A percentile compares a stretch with the other conserved stretches of the same genome.
Conservation (phyloP, 2,113 vertebrate genomes). For the Ophiodon elongatus region DNA sequence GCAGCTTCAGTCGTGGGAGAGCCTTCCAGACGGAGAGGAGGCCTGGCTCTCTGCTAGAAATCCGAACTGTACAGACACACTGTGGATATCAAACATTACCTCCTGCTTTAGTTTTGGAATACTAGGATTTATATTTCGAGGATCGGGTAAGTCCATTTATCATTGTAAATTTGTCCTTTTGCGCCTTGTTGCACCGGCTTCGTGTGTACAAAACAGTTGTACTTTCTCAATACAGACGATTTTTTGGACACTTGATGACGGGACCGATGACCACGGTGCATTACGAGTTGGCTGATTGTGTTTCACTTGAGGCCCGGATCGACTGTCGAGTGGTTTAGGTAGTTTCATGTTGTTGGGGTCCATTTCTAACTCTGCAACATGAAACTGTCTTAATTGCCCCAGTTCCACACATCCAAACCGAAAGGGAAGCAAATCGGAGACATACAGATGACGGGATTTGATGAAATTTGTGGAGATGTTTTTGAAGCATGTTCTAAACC, state of each 20-base stretch:
- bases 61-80: constrained; percentile 25
- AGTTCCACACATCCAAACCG: constrained; percentile 91
- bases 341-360: constrained; percentile 99
- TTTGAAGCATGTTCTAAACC: constrained; percentile 30
- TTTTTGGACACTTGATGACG: constrained; percentile 55
- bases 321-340: constrained; percentile 99
- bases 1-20: constrained; percentile 92
- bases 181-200: constrained; percentile 41
- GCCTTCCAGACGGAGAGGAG: constrained; percentile 89
- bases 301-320: constrained; percentile 70
- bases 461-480: constrained; percentile 9
- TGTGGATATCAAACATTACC: constrained; percentile 60
- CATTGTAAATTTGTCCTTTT: constrained; percentile 50
- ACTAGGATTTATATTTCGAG: constrained; percentile 43
- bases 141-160: constrained; percentile 67
- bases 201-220: constrained; percentile 39
- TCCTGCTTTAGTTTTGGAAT: constrained; percentile 38
- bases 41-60: constrained; percentile 76
- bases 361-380: constrained; percentile 95
- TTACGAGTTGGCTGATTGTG: constrained; percentile 59
- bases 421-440: constrained; percentile 38
- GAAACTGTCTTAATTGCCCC: constrained; percentile 98
- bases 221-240: constrained; percentile 31
- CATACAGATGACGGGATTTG: constrained; percentile 34
- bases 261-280: constrained; percentile 45